Evolutionary conservation across 1,140 invertebrate species (phyloP), one percentile per base, ranked within the genome.

Genomic region (Melitaea cinxia): DNA sequence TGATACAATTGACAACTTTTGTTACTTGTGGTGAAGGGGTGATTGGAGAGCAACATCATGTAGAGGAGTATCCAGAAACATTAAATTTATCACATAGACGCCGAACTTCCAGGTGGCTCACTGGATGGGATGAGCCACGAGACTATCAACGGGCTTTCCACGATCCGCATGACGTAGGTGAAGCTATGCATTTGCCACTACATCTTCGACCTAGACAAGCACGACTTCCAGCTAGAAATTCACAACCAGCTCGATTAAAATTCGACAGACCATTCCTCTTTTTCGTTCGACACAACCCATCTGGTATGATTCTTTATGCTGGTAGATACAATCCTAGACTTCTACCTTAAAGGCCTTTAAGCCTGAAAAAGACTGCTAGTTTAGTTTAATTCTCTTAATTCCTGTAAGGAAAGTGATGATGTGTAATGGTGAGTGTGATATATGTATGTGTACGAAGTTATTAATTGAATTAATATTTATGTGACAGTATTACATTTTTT

Each of bases 221-320:
- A 0, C 92, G 95, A 42, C 75, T 94, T 0, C 94, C 94, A 0
- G 94, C 96, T 42, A 78, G 83, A 54, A 84, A 73, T 65, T 75
- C 80, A 0, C 89, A 91, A 60, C 84, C 86, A 55, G 93, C 93
- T 21, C 92, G 95, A 77, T 92, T 97, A 66, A 94, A 95, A 73
- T 95, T 96, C 74, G 96, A 97, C 68, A 93, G 96, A 77, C 96
- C 96, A 0, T 97, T 97, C 91, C 89, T 97, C 3, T 97, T 96
- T 80, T 95, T 96, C 67, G 95, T 97, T 10, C 92, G 96, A 77
- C 96, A 97, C 80, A 97, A 97, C 85, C 96, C 96, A 1, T 95
- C 96, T 5, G 96, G 96, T 63, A 93, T 97, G 88, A 96, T 97
- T 73, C 89, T 97, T 33, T 95, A 96, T 77, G 96, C 96, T 92